Percentiles rank a stretch among this genome's conserved stretches.
phyloP scores from a whole-genome alignment of 2,797 vertebrate species.

The Gymnothorax reevesii region DNA sequence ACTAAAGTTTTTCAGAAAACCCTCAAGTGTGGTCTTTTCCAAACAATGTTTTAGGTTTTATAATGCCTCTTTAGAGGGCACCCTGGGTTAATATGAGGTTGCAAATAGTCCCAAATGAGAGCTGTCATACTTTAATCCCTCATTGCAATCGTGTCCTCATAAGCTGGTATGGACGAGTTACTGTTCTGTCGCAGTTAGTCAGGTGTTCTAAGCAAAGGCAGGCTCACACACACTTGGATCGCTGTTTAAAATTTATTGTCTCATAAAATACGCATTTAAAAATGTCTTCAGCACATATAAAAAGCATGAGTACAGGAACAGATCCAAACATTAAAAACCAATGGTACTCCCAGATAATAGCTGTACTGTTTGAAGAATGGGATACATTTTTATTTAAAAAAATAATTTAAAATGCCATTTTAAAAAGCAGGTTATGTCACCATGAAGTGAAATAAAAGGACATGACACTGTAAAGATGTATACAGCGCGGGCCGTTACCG shows the following conservation, averaged over 20 bases:
- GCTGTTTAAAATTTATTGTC: constrained; percentile 72
- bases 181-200: too few species aligned
- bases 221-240: neutral
- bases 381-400: constrained; percentile 42
- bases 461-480: neutral
- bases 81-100: too few species aligned
- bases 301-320: constrained; percentile 5
- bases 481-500: neutral
- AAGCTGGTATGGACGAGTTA: too few species aligned
- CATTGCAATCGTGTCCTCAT: too few species aligned
- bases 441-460: constrained; percentile 31
- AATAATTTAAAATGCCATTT: constrained; percentile 45
- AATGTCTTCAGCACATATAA: constrained; percentile 12
- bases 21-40: too few species aligned
- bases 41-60: too few species aligned
- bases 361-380: constrained; percentile 54
- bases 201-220: too few species aligned
- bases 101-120: too few species aligned
- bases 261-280: constrained; percentile 51
- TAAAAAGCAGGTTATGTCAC: constrained; percentile 44
- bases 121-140: too few species aligned
- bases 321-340: constrained; percentile 53
- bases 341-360: constrained; percentile 36
- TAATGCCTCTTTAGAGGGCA: too few species aligned
- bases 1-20: too few species aligned